Conservation (phyloP, 2,113 vertebrate genomes). For the Equus przewalskii region DNA sequence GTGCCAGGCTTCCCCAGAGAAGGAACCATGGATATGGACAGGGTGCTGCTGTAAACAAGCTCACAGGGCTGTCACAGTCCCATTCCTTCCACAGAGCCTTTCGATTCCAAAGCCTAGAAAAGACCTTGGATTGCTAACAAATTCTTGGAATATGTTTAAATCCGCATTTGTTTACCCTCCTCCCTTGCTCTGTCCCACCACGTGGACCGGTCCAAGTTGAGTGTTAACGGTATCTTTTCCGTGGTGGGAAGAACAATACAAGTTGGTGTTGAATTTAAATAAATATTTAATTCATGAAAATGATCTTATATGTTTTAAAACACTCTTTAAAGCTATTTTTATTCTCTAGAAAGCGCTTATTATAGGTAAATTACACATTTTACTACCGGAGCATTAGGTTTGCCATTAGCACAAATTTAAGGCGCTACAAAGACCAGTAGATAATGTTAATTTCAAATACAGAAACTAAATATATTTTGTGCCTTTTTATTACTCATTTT, state of each 20-base stretch:
- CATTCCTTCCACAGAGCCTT: constrained; percentile 58
- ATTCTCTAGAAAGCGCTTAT: constrained; percentile 84
- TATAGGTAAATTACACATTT: constrained; percentile 88
- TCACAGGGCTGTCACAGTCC: neutral
- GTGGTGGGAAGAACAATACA: constrained; percentile 76
- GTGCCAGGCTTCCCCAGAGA: constrained; percentile 45
- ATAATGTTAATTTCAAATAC: constrained; percentile 89
- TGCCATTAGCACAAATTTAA: constrained; percentile 88
- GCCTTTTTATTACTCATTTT: constrained; percentile 88
- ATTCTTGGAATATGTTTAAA: constrained; percentile 32
- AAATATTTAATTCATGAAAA: constrained; percentile 87
- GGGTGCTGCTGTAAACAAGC: neutral
- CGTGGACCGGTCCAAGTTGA: neutral
- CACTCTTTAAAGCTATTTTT: constrained; percentile 84
- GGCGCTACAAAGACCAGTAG: constrained; percentile 86
- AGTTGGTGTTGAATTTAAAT: constrained; percentile 81
- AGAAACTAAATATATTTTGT: constrained; percentile 87
- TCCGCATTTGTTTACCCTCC: neutral
- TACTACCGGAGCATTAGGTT: constrained; percentile 85
- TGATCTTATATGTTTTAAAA: constrained; percentile 86
- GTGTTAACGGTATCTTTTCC: constrained; percentile 21
- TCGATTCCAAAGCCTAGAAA: constrained; percentile 35
- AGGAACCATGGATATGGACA: constrained; percentile 42
- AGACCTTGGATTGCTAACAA: constrained; percentile 36
- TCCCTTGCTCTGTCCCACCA: neutral